Evolutionary conservation across 2,888 invertebrate genomes (phyloP).

Genomic region (Agrochola lychnidis): DNA sequence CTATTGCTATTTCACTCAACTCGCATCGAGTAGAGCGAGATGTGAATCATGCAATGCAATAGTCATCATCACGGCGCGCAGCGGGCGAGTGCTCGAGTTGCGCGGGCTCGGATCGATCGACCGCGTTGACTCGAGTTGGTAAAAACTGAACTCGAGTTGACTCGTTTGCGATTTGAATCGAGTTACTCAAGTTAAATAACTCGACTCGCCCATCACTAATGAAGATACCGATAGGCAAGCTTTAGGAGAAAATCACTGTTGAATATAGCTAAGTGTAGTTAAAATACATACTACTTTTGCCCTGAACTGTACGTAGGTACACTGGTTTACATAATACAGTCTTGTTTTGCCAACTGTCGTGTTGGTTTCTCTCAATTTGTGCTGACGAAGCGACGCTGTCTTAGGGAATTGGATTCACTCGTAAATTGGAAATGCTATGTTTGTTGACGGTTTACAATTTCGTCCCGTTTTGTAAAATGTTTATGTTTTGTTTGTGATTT

Average conservation of each 20-base stretch:
- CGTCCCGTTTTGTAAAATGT: slow-evolving; percentile 20
- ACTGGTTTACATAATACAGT: slow-evolving; percentile 49
- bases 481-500: slow-evolving; percentile 37
- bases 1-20: no score
- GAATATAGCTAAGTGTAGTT: background rate
- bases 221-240: background rate
- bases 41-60: no score
- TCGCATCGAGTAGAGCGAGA: no score
- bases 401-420: slow-evolving; percentile 49
- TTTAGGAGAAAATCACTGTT: background rate
- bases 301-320: slow-evolving; percentile 12
- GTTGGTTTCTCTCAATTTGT: slow-evolving; percentile 30
- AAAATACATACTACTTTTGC: background rate
- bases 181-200: no score
- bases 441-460: slow-evolving; percentile 30
- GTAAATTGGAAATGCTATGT: slow-evolving; percentile 29
- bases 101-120: no score
- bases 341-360: slow-evolving; percentile 42
- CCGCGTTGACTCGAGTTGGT: no score
- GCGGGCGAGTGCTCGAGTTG: no score
- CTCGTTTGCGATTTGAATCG: no score
- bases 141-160: no score
- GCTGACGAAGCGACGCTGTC: slow-evolving; percentile 50
- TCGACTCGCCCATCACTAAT: no score
- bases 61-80: no score